Evolutionary conservation across 2,888 invertebrate genomes (phyloP).

Genomic region (Drosophila macrospina): DNA sequence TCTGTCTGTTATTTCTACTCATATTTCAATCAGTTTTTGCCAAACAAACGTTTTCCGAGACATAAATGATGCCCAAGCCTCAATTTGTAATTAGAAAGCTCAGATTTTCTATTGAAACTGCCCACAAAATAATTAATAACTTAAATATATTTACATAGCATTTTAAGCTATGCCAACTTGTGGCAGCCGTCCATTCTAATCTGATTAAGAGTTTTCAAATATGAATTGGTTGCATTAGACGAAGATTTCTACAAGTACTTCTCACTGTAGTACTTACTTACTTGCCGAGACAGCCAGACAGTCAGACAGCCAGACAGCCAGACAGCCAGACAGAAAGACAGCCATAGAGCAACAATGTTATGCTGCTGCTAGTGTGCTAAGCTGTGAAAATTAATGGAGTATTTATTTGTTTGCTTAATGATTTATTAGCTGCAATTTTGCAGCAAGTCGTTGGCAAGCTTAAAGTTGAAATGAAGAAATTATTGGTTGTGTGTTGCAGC

Average conservation of each 20-base stretch:
- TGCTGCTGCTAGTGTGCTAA: slow-evolving; percentile 43
- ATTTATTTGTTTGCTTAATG: slow-evolving; percentile 76
- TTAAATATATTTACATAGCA: slow-evolving; percentile 66
- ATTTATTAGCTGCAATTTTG: slow-evolving; percentile 65
- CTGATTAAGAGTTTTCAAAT: slow-evolving; percentile 71
- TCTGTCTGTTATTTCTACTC: slow-evolving; percentile 34
- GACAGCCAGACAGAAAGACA: slow-evolving; percentile 1
- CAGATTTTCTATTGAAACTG: slow-evolving; percentile 39
- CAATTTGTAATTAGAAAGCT: slow-evolving; percentile 56
- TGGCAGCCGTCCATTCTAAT: slow-evolving; percentile 56
- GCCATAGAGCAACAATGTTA: slow-evolving; percentile 3
- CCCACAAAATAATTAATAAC: slow-evolving; percentile 73
- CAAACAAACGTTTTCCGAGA: slow-evolving; percentile 65
- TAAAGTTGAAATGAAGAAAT: neutral
- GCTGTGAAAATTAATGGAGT: slow-evolving; percentile 78
- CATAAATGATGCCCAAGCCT: slow-evolving; percentile 14
- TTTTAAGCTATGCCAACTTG: slow-evolving; percentile 37
- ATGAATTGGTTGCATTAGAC: slow-evolving; percentile 66
- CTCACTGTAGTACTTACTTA: slow-evolving; percentile 36
- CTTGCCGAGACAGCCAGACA: slow-evolving; percentile 3
- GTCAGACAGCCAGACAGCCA: slow-evolving; percentile 6
- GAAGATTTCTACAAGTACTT: slow-evolving; percentile 33
- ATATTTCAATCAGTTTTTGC: slow-evolving; percentile 68
- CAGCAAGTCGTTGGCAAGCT: slow-evolving; percentile 27
- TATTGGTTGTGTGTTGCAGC: too few relatives aligned